Evolutionary conservation across 2,113 vertebrate genomes (phyloP), one percentile per base, ranked within the genome.

Genomic region (Pelobates fuscus): DNA sequence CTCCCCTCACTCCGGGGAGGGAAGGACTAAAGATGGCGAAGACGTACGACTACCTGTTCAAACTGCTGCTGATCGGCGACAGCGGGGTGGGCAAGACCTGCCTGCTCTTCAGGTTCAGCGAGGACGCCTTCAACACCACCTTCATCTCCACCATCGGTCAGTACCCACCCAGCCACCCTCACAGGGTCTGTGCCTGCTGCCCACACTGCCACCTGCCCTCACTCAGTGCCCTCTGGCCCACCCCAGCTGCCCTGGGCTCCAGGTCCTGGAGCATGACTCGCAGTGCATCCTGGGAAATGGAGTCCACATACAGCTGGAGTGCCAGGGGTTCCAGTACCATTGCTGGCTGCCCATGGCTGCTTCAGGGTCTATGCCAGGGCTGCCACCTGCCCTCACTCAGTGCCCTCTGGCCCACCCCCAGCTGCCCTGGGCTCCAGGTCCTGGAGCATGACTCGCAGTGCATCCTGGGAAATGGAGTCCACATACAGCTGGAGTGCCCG

Each of bases 1-100:
- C 37, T 76, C 55, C 55, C 44, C n/a, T n/a, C n/a, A 54, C 44
- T 29, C 64, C 37, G 24, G 30, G 68, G 67, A 71, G 49, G 77
- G 52, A 44, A 23, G 0, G 61, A 86, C 86, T 88, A 86, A 77
- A 80, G 71, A 93, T 94, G 92, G 93, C 91, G 94, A 98, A 98
- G 92, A 97, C 95, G 49, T 98, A 98, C 90, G 97, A 98, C 74
- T 98, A 98, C 82, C 90, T 98, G 88, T 98, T 98, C 88, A 98
- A 98, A 92, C 92, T 98, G 88, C 90, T 98, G 82, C 85, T 98
- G 80, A 98, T 98, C 86, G 97, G 97, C 7, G 97, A 98, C 81
- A 98, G 95, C 62, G 97, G 90, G 24, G 91, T 94, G 27, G 94
- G 93, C 8, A 94, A 94, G 85, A 93, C 93, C 81, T 93, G 92